Base-by-base conservation (phyloP, 2,888 invertebrate species). In the Leptopilina drosophilae region DNA sequence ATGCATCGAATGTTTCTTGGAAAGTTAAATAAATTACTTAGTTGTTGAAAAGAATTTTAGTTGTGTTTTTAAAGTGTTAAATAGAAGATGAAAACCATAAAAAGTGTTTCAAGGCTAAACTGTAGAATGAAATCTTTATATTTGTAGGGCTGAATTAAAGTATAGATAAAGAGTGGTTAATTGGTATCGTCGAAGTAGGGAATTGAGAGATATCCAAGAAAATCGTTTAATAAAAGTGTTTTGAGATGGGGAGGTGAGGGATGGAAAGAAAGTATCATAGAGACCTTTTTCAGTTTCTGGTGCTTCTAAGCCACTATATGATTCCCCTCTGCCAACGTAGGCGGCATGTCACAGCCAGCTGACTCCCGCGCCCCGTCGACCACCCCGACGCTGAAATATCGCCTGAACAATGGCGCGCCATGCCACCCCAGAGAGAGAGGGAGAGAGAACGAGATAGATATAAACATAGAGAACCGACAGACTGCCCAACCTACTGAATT, bases 261-360 rank as follows among this genome's bases (percentile, higher is more conserved):
- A 78, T 49, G 26, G 56, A 53, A 81, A 78, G 65, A 46, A 56
- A 53, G 77, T 76, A 78, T 77, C 80, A 78, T 77, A 78, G 78
- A 81, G 87, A 86, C 88, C 87, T 87, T 88, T 83, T 85, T 87
- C 87, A 87, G 87, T 87, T 88, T 87, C 87, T 84, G 87, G 87
- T 87, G 86, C 86, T 89, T 87, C 90, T 89, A 88, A 90, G 88
- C 89, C 88, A 86, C 86, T 88, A 87, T 88, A 87, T 88, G 88
- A 87, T 89, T 89, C 89, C 90, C 89, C 90, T 90, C 90, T 89
- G 88, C 88, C 87, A 86, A 88, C 87, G 89, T 89, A 89, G 90
- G 89, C 88, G 89, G 90, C 91, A 89, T 91, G 92, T 92, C 92
- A 92, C 88, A 90, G 87, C 90, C 92, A 92, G 92, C 92, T 92